These are phyloP conservation scores for Sphaerodactylus townsendi DNA, from an alignment of 2,113 vertebrate genomes.

Conservation along the genomic window DNA sequence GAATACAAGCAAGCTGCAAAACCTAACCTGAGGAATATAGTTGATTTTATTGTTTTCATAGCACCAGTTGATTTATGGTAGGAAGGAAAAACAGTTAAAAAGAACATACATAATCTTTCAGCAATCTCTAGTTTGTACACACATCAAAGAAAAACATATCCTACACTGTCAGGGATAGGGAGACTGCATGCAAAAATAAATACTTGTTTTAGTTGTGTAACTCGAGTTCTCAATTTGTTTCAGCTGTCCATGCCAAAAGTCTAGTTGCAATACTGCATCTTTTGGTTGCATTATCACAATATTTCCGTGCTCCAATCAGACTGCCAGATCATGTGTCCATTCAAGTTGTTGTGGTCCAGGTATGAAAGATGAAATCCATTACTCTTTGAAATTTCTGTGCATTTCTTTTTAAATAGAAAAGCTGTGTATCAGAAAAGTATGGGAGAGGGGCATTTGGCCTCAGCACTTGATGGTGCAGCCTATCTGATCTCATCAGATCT, in stretches of 20 bases:
- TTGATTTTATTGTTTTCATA: not conserved
- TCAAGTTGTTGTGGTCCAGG: conserved; percentile 97
- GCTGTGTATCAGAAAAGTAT: not conserved
- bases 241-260: conserved; percentile 95
- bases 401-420: not conserved
- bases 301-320: conserved; percentile 95
- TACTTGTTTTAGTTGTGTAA: conserved; percentile 37
- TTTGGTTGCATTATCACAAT: conserved; percentile 92
- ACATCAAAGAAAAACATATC: conserved; percentile 7
- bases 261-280: conserved; percentile 96
- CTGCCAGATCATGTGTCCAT: conserved; percentile 97
- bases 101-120: not conserved
- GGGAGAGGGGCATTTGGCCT: too few relatives aligned
- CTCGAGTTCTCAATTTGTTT: conserved; percentile 48
- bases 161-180: not conserved
- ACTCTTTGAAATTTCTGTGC: not conserved
- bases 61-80: conserved; percentile 10
- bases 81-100: not conserved
- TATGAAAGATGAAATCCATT: conserved; percentile 60
- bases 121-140: conserved; percentile 14
- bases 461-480: too few relatives aligned
- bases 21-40: not conserved
- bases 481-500: too few relatives aligned
- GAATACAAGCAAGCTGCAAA: conserved; percentile 19
- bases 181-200: conserved; percentile 23